Percentiles rank a stretch among this genome's conserved stretches.
These are phyloP conservation scores for Pomacea maculata DNA, from an alignment of 1,140 invertebrate genomes.

Conservation along the genomic window DNA sequence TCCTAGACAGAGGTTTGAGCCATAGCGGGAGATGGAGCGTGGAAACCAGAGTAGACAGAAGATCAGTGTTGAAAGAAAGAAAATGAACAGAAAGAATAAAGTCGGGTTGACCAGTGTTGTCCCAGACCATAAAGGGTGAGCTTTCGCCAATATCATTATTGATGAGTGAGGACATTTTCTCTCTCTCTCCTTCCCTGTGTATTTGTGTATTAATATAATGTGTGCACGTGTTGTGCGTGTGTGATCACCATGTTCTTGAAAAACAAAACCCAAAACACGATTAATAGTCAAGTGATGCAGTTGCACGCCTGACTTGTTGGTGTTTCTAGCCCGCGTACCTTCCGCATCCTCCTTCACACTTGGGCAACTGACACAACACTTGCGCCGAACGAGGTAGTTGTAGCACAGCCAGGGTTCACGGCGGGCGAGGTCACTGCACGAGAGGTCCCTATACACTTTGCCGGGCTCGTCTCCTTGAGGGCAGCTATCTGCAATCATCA, in stretches of 20 bases:
- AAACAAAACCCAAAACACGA: too few relatives aligned
- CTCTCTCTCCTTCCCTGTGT: too few relatives aligned
- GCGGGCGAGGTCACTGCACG: conserved; percentile 11
- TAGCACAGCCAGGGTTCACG: conserved; percentile 20
- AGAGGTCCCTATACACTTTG: conserved; percentile 14
- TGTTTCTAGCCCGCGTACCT: not conserved
- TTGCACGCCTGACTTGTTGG: too few relatives aligned
- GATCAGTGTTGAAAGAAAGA: conserved; percentile 1
- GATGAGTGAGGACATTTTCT: not conserved
- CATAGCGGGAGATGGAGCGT: not conserved
- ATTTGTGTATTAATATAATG: too few relatives aligned
- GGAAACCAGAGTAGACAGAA: not conserved
- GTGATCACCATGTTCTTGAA: too few relatives aligned
- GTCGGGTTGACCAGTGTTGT: too few relatives aligned
- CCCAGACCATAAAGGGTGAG: too few relatives aligned
- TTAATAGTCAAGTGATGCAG: too few relatives aligned
- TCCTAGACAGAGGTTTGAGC: not conserved
- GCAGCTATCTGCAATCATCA: conserved; percentile 3
- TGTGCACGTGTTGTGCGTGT: too few relatives aligned
- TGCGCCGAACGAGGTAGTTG: conserved; percentile 7
- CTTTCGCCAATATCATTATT: too few relatives aligned
- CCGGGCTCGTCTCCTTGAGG: conserved; percentile 28
- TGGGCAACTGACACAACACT: conserved; percentile 24
- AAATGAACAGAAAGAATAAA: not conserved
- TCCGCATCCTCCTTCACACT: not conserved